Evolutionary conservation across 2,888 invertebrate genomes (phyloP).

Genomic region (Orchesella flavescens): DNA sequence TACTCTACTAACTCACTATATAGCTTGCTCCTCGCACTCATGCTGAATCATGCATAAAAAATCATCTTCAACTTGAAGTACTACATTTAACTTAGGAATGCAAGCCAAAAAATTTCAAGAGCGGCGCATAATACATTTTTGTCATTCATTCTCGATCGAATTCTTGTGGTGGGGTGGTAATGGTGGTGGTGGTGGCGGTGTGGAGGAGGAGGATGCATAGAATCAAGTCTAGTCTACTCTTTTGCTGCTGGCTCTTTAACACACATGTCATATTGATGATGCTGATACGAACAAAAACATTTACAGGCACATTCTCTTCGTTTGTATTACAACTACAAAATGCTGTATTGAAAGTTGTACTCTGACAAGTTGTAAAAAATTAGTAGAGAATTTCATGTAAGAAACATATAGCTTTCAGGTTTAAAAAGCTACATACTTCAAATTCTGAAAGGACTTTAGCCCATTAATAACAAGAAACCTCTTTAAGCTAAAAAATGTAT

Average conservation of each 20-base stretch:
- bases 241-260: too few species aligned
- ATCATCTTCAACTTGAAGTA: not conserved
- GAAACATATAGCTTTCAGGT: too few species aligned
- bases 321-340: too few species aligned
- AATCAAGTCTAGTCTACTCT: too few species aligned
- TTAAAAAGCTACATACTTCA: not conserved
- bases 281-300: too few species aligned
- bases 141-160: conserved; percentile 20
- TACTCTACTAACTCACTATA: too few species aligned
- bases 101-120: not conserved
- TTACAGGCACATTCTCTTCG: too few species aligned
- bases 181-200: conserved; percentile 18
- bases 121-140: not conserved
- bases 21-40: too few species aligned
- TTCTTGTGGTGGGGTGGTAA: conserved; percentile 26
- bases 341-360: too few species aligned
- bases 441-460: conserved; percentile 10
- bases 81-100: not conserved
- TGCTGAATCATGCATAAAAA: conserved; percentile 6
- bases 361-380: too few species aligned
- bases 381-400: too few species aligned
- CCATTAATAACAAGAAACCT: conserved; percentile 1
- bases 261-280: too few species aligned
- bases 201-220: conserved; percentile 17
- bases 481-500: not conserved